Base-by-base conservation (phyloP, 2,113 vertebrate genomes). In the Aphyosemion australe region DNA sequence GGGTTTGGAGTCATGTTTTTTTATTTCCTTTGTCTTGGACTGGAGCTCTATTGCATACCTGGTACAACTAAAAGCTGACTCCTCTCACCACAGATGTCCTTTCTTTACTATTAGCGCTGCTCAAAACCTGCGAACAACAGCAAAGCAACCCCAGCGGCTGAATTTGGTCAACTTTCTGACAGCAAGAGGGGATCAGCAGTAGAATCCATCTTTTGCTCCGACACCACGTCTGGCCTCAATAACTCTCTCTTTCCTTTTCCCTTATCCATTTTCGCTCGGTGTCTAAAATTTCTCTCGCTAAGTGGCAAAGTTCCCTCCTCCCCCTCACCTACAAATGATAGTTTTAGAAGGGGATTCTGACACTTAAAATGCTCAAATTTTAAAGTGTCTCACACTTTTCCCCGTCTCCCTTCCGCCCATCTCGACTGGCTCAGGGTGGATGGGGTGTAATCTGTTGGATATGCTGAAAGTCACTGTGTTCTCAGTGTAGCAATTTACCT, bases 221-320 rank as follows among this genome's bases (percentile, higher is more conserved):
- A 81, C 82, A 86, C 7, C 78, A 83, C 61, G 46, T 84, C 73
- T 56, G 69, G 67, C 59, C 85, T 90, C 77, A 89, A 88, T 89
- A 87, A 90, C 87, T 78, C 56, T 1, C 37, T 63, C 74, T 73
- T 67, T 78, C 42, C 43, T 53, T 54, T 51, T 53, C 37, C 47
- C 61, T 43, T 47, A 39, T 58, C 48, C 9, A 37, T 64, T 73
- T 62, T 42, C 60, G n/a, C 43, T 67, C 52, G 16, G 65, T 61
- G 65, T 69, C 69, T 74, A 26, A 74, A 61, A 47, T 55, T 54
- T 26, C 18, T 55, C 56, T 53, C 62, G 65, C 68, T 41, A 20
- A 62, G 41, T 61, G 49, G 53, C 32, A 52, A 72, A 52, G 42
- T 18, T 13, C 37, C 12, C 21, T 20, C 47, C 19, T 56, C 63